Evolutionary conservation across 2,113 vertebrate species (phyloP).

Genomic region (Seriola dumerili): DNA sequence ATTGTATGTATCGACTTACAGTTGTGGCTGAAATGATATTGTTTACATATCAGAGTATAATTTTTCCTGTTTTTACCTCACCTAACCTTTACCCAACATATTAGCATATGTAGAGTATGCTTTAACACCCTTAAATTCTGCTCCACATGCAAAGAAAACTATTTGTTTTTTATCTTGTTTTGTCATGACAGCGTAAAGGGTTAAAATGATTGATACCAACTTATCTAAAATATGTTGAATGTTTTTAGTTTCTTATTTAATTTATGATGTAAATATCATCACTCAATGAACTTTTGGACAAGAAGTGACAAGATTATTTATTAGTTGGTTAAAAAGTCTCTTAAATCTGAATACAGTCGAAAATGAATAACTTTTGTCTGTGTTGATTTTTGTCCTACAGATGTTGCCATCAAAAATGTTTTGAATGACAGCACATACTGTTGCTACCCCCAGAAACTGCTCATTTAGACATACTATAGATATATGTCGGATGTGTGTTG

Average conservation of each 20-base stretch:
- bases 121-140: constrained; percentile 36
- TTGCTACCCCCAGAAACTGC: constrained; percentile 21
- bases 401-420: not conserved
- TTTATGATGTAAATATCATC: constrained; percentile 98
- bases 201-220: constrained; percentile 42
- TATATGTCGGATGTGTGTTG: too few relatives aligned
- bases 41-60: constrained; percentile 64
- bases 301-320: constrained; percentile 97
- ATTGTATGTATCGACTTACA: constrained; percentile 44
- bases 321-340: constrained; percentile 91
- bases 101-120: constrained; percentile 39
- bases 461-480: not conserved
- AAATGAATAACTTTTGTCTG: constrained; percentile 64
- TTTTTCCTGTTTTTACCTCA: constrained; percentile 56
- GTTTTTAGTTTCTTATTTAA: constrained; percentile 92
- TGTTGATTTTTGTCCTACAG: constrained; percentile 45
- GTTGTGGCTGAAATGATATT: constrained; percentile 21
- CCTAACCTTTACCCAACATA: constrained; percentile 24
- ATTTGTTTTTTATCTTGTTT: constrained; percentile 8
- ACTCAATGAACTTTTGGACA: constrained; percentile 91
- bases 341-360: constrained; percentile 93
- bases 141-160: constrained; percentile 37
- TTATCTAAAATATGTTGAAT: constrained; percentile 86
- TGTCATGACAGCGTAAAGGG: constrained; percentile 20
- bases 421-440: constrained; percentile 3